A percentile compares a stretch with the other conserved stretches of the same genome.
phyloP scores from a whole-genome alignment of 1,140 invertebrate species.

The Bombus pyrosoma region DNA sequence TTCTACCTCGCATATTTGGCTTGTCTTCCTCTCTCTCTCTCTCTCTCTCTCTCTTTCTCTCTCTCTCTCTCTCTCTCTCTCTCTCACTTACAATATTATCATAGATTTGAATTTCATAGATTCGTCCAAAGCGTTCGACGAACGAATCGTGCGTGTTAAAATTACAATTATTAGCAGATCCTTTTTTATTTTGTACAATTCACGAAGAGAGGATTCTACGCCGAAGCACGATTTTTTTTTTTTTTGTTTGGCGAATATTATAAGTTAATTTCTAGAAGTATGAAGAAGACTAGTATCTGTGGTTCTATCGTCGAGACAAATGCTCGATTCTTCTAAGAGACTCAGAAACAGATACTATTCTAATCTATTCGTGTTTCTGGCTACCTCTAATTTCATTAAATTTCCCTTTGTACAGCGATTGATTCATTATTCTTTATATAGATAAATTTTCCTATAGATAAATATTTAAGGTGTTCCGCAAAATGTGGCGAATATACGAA shows the following conservation, averaged over 20 bases:
- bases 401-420: slow-evolving; percentile 3
- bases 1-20: not conserved
- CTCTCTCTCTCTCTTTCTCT: not conserved
- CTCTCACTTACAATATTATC: not conserved
- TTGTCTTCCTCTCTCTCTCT: not conserved
- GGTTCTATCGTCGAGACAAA: not conserved
- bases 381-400: slow-evolving; percentile 1
- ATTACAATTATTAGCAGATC: not conserved
- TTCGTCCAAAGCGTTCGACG: not conserved
- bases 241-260: not conserved
- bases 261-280: not conserved
- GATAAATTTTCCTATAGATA: not conserved
- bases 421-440: not conserved
- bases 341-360: slow-evolving; percentile 19
- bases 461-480: not conserved
- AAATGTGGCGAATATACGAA: not conserved
- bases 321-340: not conserved
- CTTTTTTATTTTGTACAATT: slow-evolving; percentile 8
- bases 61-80: not conserved
- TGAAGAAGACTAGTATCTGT: slow-evolving; percentile 12
- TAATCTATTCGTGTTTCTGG: slow-evolving; percentile 13
- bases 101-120: not conserved
- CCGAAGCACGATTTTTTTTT: slow-evolving; percentile 3
- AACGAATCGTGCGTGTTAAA: slow-evolving; percentile 1
- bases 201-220: not conserved